Evolutionary conservation across 2,888 invertebrate genomes (phyloP).

Genomic region (Myathropa florea): DNA sequence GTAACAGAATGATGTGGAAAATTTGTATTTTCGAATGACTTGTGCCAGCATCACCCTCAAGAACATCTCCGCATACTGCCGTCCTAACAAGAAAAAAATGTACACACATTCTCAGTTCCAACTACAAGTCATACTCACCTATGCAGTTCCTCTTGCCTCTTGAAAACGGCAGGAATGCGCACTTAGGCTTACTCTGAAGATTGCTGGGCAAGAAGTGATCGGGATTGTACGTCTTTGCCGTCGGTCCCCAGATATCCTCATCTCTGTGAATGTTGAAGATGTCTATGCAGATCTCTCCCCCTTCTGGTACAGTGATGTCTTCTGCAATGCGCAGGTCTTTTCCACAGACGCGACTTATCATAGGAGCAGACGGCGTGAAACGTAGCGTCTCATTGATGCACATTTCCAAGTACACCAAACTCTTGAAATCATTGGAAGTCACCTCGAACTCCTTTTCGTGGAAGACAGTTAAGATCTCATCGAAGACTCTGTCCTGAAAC

Average conservation of each 20-base stretch:
- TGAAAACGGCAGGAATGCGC: slow-evolving; percentile 77
- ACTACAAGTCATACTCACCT: slow-evolving; percentile 68
- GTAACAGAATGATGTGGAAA: slow-evolving; percentile 59
- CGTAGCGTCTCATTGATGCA: slow-evolving; percentile 72
- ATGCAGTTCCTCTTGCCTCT: slow-evolving; percentile 78
- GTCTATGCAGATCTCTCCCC: slow-evolving; percentile 71
- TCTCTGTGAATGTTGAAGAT: slow-evolving; percentile 77
- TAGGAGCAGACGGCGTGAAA: slow-evolving; percentile 71
- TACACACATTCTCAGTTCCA: background rate
- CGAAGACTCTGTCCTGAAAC: slow-evolving; percentile 72
- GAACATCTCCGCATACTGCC: slow-evolving; percentile 67
- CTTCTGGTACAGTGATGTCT: slow-evolving; percentile 67
- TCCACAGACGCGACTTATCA: slow-evolving; percentile 66
- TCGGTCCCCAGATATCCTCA: slow-evolving; percentile 76
- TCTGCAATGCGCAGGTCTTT: slow-evolving; percentile 61
- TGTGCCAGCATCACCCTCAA: slow-evolving; percentile 63
- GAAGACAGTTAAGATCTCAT: slow-evolving; percentile 73
- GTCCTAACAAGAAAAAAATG: slow-evolving; percentile 67
- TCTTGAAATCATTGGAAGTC: slow-evolving; percentile 61
- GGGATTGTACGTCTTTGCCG: slow-evolving; percentile 77
- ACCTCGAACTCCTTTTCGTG: slow-evolving; percentile 72
- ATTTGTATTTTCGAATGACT: slow-evolving; percentile 65
- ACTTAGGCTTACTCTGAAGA: slow-evolving; percentile 75
- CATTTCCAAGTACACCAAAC: slow-evolving; percentile 73
- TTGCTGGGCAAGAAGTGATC: slow-evolving; percentile 77